These are phyloP conservation scores for Cladorhizidae sp. DNA, from an alignment of 37 sponge, comb jelly and placozoan species.

Conservation along the genomic window DNA sequence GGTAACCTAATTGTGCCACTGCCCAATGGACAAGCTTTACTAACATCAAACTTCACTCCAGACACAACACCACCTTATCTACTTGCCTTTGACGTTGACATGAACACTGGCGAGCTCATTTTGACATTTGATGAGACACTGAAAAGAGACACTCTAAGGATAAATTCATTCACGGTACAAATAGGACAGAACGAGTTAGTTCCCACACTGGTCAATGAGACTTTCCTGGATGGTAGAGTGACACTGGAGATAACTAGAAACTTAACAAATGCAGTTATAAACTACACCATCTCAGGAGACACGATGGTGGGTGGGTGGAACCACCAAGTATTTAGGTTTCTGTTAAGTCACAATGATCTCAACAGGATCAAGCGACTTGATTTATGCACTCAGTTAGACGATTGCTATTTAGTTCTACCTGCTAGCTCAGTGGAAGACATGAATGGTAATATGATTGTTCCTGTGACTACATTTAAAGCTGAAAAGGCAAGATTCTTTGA, in stretches of 20 bases:
- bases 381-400: conserved; percentile 65
- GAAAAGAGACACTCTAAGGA: conserved; percentile 58
- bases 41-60: conserved; percentile 56
- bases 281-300: conserved; percentile 75
- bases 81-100: conserved; percentile 86
- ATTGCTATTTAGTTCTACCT: conserved; percentile 78
- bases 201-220: conserved; percentile 7
- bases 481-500: conserved; percentile 65
- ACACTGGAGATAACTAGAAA: conserved; percentile 19
- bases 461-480: conserved; percentile 21
- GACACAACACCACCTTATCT: conserved; percentile 82
- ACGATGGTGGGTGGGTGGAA: conserved; percentile 31
- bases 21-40: conserved; percentile 52
- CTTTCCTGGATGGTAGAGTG: neutral
- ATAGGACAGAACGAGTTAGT: conserved; percentile 26
- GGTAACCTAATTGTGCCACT: conserved; percentile 71
- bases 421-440: conserved; percentile 63
- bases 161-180: conserved; percentile 59
- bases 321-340: conserved; percentile 52
- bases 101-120: conserved; percentile 69
- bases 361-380: conserved; percentile 80
- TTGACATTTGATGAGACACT: conserved; percentile 84
- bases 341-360: conserved; percentile 56
- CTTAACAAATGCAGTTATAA: conserved; percentile 27
- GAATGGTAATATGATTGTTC: conserved; percentile 50